phyloP scores from a whole-genome alignment of 1,140 invertebrate species.

The Lasioglossum baleicum region DNA sequence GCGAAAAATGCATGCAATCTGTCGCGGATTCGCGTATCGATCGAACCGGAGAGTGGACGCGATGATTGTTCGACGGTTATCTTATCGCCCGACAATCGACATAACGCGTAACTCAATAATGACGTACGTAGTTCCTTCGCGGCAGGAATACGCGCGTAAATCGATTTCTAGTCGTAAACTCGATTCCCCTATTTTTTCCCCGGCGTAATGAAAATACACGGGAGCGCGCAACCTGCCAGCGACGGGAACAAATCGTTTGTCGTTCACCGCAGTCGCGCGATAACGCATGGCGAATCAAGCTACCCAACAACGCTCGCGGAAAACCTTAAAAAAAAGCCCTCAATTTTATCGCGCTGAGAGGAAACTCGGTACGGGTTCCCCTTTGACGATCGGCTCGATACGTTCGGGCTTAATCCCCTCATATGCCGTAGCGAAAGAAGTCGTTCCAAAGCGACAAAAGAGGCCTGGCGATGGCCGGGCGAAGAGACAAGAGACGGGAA shows the following conservation, averaged over 20 bases:
- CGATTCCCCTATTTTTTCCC: slow-evolving; percentile 1
- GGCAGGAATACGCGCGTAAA: slow-evolving; percentile 3
- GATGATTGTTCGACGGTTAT: slow-evolving; percentile 46
- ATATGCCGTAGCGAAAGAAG: slow-evolving; percentile 31
- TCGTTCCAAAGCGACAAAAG: no score
- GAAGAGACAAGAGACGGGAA: background rate
- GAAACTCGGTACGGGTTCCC: slow-evolving; percentile 19
- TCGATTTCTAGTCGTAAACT: slow-evolving; percentile 8
- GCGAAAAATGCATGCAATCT: background rate
- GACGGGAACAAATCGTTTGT: slow-evolving; percentile 26
- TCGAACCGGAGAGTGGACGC: background rate
- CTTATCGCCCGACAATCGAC: slow-evolving; percentile 45
- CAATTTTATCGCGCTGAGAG: background rate
- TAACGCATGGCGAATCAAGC: slow-evolving; percentile 6
- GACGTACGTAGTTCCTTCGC: slow-evolving; percentile 32
- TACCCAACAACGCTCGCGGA: no score
- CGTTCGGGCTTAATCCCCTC: slow-evolving; percentile 44
- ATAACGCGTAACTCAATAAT: slow-evolving; percentile 29
- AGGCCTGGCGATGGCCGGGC: background rate
- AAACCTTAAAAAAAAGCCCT: no score
- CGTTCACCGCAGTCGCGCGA: background rate
- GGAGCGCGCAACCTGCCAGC: background rate
- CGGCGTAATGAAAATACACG: background rate
- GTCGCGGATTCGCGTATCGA: slow-evolving; percentile 39
- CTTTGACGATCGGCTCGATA: background rate